Base-by-base conservation (phyloP, 1,140 invertebrate species). In the Olivierus martensii region DNA sequence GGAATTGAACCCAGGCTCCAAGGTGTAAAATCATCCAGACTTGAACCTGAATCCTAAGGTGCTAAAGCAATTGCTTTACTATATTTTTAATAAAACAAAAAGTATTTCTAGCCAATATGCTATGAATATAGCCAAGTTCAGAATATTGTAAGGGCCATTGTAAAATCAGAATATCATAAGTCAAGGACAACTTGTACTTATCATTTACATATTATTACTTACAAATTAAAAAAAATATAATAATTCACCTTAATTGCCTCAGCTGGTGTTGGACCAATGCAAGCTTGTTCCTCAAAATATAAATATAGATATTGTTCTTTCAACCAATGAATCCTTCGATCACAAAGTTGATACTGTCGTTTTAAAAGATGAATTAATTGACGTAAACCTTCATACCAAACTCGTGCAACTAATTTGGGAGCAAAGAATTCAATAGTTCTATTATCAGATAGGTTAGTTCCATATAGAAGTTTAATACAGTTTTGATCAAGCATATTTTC, bases 231-330 rank as follows among this genome's bases (percentile, higher is more conserved):
- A 28, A 28, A 28, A 28, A 28, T 6, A 50, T 46, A n/a, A n/a
- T n/a, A 28, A 65, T 74, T 69, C 68, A 87, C 82, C 69, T 84
- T 75, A 55, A 93, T 88, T 12, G 88, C 87, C 62, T 92, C 87
- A 3, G 86, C 84, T 10, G 87, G 87, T 38, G 86, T 80, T 5
- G 88, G 89, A 49, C 88, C 85, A 55, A 77, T 75, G 65, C 83
- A 85, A 5, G 57, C 63, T 41, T 81, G 80, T 61, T 85, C 81
- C 60, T 92, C 86, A 67, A 84, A 92, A 64, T 83, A 95, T 5
- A 94, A 70, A 57, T 88, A 84, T 11, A 80, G 81, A 71, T 94
- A 95, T 61, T 92, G 87, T 58, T 88, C 84, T 68, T 92, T 92
- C 1, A 96, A 71, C 89, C 90, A 95, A 28, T 83, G 75, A 18